These are phyloP conservation scores for Acanthiza pusilla DNA, from an alignment of 2,797 vertebrate genomes.

Conservation along the genomic window DNA sequence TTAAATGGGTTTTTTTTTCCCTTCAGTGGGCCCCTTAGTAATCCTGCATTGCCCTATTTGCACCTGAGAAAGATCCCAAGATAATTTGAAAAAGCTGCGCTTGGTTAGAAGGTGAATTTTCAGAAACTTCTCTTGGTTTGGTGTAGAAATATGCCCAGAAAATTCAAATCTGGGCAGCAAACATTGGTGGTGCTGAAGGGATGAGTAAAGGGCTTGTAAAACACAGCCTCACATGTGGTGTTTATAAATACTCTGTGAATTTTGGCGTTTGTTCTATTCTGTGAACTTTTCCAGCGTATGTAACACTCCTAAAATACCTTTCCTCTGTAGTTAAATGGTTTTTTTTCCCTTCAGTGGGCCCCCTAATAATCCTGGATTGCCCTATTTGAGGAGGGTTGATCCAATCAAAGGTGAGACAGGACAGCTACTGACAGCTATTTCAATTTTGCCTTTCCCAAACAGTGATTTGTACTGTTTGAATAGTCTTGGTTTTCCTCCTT, in stretches of 20 bases:
- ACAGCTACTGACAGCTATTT: not conserved
- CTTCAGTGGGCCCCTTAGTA: not conserved
- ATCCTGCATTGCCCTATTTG: constrained; percentile 58
- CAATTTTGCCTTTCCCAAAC: not conserved
- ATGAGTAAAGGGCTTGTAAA: not conserved
- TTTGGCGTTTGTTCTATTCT: not conserved
- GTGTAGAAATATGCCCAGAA: rapidly evolving
- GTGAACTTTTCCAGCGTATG: not conserved
- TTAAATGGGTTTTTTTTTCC: not conserved
- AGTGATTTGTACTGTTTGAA: not conserved
- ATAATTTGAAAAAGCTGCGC: rapidly evolving
- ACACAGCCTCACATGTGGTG: rapidly evolving
- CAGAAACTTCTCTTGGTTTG: not conserved
- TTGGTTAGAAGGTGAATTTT: not conserved
- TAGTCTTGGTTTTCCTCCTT: not conserved
- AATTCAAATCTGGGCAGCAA: not conserved
- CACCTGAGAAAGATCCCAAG: not conserved
- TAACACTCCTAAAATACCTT: not conserved
- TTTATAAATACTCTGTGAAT: not conserved
- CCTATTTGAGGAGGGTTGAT: constrained; percentile 29
- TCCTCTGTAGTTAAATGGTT: not conserved
- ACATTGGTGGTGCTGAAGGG: not conserved
- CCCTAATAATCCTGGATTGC: constrained; percentile 50
- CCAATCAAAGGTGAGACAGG: constrained; percentile 21
- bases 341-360: not conserved